These are phyloP conservation scores for Calliphora vicina DNA, from an alignment of 1,140 invertebrate genomes.

Conservation along the genomic window DNA sequence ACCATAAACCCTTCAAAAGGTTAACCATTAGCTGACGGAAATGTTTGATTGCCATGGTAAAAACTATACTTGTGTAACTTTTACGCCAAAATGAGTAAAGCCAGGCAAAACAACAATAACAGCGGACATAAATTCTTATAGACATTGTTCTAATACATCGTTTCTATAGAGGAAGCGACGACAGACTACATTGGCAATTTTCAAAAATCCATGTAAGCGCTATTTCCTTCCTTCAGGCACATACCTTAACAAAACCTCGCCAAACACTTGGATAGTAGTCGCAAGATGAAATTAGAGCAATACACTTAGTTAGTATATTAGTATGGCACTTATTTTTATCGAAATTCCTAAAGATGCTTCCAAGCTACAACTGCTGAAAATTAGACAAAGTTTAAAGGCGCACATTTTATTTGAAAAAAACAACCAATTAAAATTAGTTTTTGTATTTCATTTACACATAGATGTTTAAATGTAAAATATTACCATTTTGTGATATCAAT, in stretches of 20 bases:
- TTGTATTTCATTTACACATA: too few relatives aligned
- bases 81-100: background rate
- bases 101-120: background rate
- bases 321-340: background rate
- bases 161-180: background rate
- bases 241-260: background rate
- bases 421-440: too few relatives aligned
- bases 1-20: slow-evolving; percentile 11
- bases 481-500: too few relatives aligned
- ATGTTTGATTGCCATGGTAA: slow-evolving; percentile 20
- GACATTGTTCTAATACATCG: too few relatives aligned
- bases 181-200: slow-evolving; percentile 8
- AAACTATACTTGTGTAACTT: slow-evolving; percentile 1
- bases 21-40: slow-evolving; percentile 23
- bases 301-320: background rate
- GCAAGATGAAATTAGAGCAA: too few relatives aligned
- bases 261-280: background rate
- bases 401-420: too few relatives aligned
- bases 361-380: too few relatives aligned
- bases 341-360: too few relatives aligned
- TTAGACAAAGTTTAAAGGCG: too few relatives aligned
- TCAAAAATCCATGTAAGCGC: slow-evolving; percentile 11
- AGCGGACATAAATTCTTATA: background rate
- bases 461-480: too few relatives aligned
- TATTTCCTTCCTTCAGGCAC: slow-evolving; percentile 22